Evolutionary conservation across 2,797 vertebrate genomes (phyloP).

Genomic region (Paguma larvata): DNA sequence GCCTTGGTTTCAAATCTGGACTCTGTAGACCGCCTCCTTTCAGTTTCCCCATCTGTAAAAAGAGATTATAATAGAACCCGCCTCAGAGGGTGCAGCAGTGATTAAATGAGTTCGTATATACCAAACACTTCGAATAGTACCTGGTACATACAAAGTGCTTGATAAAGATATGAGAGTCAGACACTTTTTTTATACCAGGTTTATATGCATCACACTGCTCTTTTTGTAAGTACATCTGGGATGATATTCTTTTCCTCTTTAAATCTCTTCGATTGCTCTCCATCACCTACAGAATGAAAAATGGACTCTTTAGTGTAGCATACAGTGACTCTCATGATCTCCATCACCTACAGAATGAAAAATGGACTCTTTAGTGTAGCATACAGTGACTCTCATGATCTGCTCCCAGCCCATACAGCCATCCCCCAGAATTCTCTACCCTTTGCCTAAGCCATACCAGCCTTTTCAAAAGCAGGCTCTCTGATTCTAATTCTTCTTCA

Average conservation of each 20-base stretch:
- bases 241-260: neutral
- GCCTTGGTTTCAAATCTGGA: neutral
- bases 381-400: neutral
- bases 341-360: too few relatives aligned
- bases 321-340: neutral
- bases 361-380: too few relatives aligned
- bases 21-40: neutral
- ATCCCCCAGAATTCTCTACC: neutral
- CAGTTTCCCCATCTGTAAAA: slow-evolving; percentile 1
- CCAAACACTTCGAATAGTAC: neutral
- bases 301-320: neutral
- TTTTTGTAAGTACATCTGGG: neutral
- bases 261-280: neutral
- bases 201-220: neutral
- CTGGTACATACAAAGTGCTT: neutral
- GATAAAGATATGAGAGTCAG: neutral
- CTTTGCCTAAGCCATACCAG: neutral
- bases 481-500: neutral
- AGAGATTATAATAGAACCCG: neutral
- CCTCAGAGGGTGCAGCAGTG: neutral
- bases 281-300: neutral
- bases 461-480: neutral
- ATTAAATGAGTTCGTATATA: neutral
- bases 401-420: neutral
- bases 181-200: neutral